Evolutionary conservation across 2,797 vertebrate genomes (phyloP).

Genomic region (Sebastes paucispinis): DNA sequence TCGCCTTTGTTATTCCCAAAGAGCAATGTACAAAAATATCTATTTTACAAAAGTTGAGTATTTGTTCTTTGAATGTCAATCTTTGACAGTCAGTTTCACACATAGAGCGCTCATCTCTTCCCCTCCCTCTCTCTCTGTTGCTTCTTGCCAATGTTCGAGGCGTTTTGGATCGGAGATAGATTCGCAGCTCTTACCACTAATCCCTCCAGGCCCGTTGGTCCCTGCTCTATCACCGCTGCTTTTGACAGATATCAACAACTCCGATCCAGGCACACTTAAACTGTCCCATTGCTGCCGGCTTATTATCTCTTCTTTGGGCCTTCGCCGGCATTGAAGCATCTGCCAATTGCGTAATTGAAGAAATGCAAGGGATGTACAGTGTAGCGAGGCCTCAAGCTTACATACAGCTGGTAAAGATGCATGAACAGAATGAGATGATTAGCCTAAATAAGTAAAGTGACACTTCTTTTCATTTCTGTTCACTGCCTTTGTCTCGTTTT

Average conservation of each 20-base stretch:
- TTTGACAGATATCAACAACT: constrained; percentile 51
- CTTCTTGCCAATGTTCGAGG: constrained; percentile 31
- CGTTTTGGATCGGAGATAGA: constrained; percentile 35
- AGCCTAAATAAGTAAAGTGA: neutral
- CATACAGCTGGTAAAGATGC: neutral
- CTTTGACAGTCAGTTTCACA: neutral
- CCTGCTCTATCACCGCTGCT: constrained; percentile 41
- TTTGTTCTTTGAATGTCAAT: neutral
- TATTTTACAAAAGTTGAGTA: neutral
- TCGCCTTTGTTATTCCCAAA: neutral
- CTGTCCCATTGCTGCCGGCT: constrained; percentile 22
- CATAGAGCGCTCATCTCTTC: neutral
- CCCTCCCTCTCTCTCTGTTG: neutral
- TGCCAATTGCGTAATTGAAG: constrained; percentile 36
- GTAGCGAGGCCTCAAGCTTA: neutral
- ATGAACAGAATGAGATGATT: neutral
- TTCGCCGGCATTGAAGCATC: neutral
- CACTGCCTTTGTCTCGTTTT: neutral
- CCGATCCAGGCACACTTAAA: constrained; percentile 36
- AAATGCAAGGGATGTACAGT: constrained; percentile 18
- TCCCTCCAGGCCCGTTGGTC: constrained; percentile 41
- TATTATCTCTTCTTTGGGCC: constrained; percentile 39
- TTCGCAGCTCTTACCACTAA: constrained; percentile 34
- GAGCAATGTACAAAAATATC: neutral
- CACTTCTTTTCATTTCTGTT: neutral